Conservation (phyloP, 2,888 invertebrate species). For the Pseudanteris insignis region DNA sequence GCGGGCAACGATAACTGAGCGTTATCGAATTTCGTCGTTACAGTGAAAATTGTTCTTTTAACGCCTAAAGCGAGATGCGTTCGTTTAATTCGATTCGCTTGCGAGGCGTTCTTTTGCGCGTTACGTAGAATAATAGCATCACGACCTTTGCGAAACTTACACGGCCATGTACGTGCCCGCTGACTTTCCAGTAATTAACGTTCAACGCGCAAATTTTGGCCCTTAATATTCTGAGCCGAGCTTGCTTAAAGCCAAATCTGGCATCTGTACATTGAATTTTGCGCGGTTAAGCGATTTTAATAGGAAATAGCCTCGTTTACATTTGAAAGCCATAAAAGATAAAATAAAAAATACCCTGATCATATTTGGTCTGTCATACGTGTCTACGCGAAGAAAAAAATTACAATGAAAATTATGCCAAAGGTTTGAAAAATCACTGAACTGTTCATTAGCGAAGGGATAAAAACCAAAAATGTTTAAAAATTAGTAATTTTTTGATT, state of each 20-base stretch:
- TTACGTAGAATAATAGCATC: constrained; percentile 32
- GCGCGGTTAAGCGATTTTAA: constrained; percentile 1
- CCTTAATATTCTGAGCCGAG: constrained; percentile 28
- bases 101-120: constrained; percentile 21
- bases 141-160: constrained; percentile 33
- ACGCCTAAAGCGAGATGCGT: constrained; percentile 23
- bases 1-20: constrained; percentile 26
- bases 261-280: constrained; percentile 13
- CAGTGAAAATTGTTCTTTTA: constrained; percentile 32
- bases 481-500: too few relatives aligned
- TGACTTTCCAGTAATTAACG: constrained; percentile 32
- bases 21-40: constrained; percentile 41
- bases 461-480: too few relatives aligned
- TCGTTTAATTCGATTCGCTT: constrained; percentile 40
- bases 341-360: too few relatives aligned
- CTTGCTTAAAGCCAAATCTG: constrained; percentile 14
- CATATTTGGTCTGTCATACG: too few relatives aligned
- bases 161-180: constrained; percentile 20
- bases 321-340: too few relatives aligned
- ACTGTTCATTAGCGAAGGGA: too few relatives aligned
- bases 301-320: constrained; percentile 8
- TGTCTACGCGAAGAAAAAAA: too few relatives aligned
- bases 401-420: too few relatives aligned
- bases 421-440: too few relatives aligned
- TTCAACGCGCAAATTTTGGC: constrained; percentile 28